Conservation (phyloP, 2,113 vertebrate genomes). For the Panthera tigris region DNA sequence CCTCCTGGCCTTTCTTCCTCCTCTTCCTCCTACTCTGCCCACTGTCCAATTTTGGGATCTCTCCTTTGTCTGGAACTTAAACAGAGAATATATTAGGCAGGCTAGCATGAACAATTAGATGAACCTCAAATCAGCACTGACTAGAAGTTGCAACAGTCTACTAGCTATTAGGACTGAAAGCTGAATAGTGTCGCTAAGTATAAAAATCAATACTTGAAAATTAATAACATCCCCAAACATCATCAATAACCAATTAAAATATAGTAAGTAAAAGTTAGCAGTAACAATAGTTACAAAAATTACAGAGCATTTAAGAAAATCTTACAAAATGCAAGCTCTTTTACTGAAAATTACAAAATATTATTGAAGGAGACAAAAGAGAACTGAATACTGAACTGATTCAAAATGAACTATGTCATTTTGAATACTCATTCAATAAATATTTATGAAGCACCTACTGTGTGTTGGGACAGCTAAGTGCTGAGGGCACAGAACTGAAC, state of each 20-base stretch:
- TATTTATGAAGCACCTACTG: not conserved
- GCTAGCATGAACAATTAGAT: not conserved
- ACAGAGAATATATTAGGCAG: not conserved
- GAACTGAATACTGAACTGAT: not conserved
- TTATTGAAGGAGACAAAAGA: not conserved
- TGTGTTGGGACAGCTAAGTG: not conserved
- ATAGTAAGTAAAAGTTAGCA: not conserved
- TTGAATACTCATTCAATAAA: not conserved
- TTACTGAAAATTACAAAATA: slow-evolving; percentile 30
- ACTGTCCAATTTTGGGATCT: not conserved
- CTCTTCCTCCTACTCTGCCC: not conserved
- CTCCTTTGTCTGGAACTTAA: not conserved
- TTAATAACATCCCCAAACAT: slow-evolving; percentile 9
- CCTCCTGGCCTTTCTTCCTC: not conserved
- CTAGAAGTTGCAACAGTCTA: not conserved
- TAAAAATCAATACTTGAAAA: not conserved
- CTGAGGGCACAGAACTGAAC: not conserved
- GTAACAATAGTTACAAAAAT: not conserved
- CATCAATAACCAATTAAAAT: not conserved
- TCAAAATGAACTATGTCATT: not conserved
- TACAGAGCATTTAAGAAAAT: not conserved
- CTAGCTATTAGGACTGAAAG: not conserved
- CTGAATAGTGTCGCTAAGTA: not conserved
- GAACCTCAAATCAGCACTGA: slow-evolving; percentile 34
- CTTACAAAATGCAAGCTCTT: not conserved